Base-by-base conservation (phyloP, 2,888 invertebrate genomes). In the Drosophila phalerata region DNA sequence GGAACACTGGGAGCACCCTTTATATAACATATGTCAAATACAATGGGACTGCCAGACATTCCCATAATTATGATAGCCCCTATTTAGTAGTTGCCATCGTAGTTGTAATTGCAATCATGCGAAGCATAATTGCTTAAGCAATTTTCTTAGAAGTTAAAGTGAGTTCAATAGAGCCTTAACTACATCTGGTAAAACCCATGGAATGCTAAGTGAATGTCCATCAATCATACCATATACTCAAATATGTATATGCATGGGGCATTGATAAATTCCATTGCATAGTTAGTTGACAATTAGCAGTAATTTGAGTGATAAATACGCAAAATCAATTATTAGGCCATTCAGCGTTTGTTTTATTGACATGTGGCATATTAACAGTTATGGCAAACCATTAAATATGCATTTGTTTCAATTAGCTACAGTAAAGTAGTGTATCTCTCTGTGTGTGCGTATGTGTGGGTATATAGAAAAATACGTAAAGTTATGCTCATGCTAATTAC, bases 231-330 rank as follows among this genome's bases (percentile, higher is more conserved):
- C 43, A 60, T 10, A 13, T 37, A 15, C 2, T 13, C 13, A 22
- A 32, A 40, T 19, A 32, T 42, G 37, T 25, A 15, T 34, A 17
- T 37, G 45, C 11, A 45, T 45, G 3, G 11, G 38, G 34, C 37
- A 37, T 55, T 74, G 78, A 66, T 73, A 62, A 70, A 79, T 74
- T 77, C 37, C 53, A 30, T 72, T 32, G 43, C 51, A 62, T 70
- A 88, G 34, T 85, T 83, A 86, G 81, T 62, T 69, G 63, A 79
- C 87, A 86, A 88, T 85, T 86, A 84, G 72, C 71, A 68, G 73
- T 74, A 71, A 84, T 84, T 88, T 81, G 74, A 60, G 81, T 88
- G 89, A 88, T 88, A 84, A 85, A 85, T 88, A 56, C 73, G 42
- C 61, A 73, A 87, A 88, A 88, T 88, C 89, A 88, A 85, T 85